These are phyloP conservation scores for Tenualosa thibaudeaui DNA, from an alignment of 2,797 vertebrate genomes.

Conservation along the genomic window DNA sequence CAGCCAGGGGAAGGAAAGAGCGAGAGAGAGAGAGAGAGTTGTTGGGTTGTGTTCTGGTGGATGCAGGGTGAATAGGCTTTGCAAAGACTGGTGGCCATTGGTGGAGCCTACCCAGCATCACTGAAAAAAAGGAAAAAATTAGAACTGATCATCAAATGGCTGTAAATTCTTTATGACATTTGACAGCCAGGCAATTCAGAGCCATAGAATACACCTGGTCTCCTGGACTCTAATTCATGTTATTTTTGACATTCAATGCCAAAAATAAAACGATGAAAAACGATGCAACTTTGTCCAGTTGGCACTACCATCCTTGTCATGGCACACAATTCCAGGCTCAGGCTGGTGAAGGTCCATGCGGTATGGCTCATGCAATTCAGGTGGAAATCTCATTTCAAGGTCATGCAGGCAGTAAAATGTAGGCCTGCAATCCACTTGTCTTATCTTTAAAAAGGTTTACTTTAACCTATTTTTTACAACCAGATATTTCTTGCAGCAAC, in stretches of 20 bases:
- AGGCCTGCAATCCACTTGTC: neutral
- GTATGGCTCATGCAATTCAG: neutral
- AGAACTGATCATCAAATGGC: neutral
- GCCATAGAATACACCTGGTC: neutral
- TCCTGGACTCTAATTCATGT: neutral
- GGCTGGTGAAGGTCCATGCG: neutral
- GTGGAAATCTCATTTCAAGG: neutral
- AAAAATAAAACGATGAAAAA: neutral
- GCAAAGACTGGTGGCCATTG: neutral
- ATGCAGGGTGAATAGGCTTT: neutral
- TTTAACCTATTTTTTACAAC: slow-evolving; percentile 13
- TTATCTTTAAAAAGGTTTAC: slow-evolving; percentile 12
- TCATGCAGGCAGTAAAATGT: neutral
- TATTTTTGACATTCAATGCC: neutral
- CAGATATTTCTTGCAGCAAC: slow-evolving; percentile 6
- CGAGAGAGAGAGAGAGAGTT: neutral
- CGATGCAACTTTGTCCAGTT: neutral
- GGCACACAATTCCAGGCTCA: neutral
- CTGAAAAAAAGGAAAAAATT: neutral
- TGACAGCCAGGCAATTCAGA: neutral
- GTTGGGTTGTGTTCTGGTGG: neutral
- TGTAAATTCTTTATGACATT: no score
- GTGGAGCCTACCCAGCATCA: neutral
- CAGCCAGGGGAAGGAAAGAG: neutral
- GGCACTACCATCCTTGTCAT: neutral